phyloP scores from a whole-genome alignment of 2,113 vertebrate species.

The Mormyrus lacerda region DNA sequence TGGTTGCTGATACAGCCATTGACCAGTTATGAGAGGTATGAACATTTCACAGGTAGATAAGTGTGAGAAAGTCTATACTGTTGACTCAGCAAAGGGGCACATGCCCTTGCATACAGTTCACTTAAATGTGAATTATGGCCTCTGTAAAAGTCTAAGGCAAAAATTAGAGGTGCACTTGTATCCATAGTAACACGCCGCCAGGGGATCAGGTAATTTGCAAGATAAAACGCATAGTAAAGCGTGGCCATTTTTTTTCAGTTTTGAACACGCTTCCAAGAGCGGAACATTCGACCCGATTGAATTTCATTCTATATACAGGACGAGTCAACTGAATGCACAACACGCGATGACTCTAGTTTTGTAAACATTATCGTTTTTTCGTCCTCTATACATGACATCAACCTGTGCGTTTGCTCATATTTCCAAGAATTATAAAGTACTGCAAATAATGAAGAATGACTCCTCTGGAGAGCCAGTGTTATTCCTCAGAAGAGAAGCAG shows the following conservation, averaged over 20 bases:
- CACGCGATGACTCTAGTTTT: constrained; percentile 46
- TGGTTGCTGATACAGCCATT: constrained; percentile 99
- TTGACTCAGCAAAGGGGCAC: constrained; percentile 78
- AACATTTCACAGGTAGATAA: constrained; percentile 99
- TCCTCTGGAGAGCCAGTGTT: constrained; percentile 64
- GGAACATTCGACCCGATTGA: constrained; percentile 42
- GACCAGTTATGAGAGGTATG: constrained; percentile 99
- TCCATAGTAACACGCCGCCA: constrained; percentile 68
- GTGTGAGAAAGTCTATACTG: constrained; percentile 95
- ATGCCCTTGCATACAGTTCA: constrained; percentile 94
- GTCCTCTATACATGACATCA: constrained; percentile 42
- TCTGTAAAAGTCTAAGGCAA: constrained; percentile 99
- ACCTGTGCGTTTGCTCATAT: constrained; percentile 44
- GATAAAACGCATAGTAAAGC: constrained; percentile 43
- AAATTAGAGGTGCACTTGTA: constrained; percentile 89
- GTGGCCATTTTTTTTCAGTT: constrained; percentile 35
- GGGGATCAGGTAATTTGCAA: constrained; percentile 39
- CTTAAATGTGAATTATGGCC: constrained; percentile 97
- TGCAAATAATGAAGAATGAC: constrained; percentile 56
- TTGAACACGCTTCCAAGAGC: constrained; percentile 33
- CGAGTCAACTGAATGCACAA: constrained; percentile 47
- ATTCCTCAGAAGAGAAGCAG: constrained; percentile 43
- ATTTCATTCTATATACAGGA: constrained; percentile 49
- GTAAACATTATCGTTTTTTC: constrained; percentile 58
- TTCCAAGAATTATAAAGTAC: constrained; percentile 47